Evolutionary conservation across 2,888 invertebrate species (phyloP), one percentile per base, ranked within the genome.

Genomic region (Pammene fasciana): DNA sequence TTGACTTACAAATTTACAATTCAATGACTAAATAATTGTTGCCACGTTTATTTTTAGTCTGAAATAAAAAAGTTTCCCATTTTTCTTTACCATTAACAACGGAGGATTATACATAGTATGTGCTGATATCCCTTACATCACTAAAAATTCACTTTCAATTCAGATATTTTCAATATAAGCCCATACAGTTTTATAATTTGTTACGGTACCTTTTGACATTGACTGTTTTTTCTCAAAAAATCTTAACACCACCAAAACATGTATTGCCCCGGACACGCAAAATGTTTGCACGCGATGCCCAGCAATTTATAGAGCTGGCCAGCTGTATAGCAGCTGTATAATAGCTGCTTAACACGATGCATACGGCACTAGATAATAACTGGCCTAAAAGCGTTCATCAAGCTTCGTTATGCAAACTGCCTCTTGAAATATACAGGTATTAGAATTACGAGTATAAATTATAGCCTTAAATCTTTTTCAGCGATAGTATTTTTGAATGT

Each of bases 261-360:
- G 13, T 34, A 65, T 50, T 46, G 45, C 65, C 38, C 59, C 57
- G 64, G 59, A 54, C 70, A 70, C 70, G 70, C 70, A 70, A 59
- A 60, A 65, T 60, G 41, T 60, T 65, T 65, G 41, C 70, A 70
- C 70, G 70, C 70, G 70, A 70, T 65, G 36, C 34, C n/a, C 6
- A 55, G 16, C 54, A 60, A 70, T 70, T 70, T 70, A 70, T 65
- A 26, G 65, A 36, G 18, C 50, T 6, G 45, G 38, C 54, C 34
- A 46, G 60, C 59, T 50, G 18, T 68, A 65, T 68, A 60, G 26
- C 34, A 52, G 14, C n/a, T 41, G 34, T 70, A 38, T 43, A 70
- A 70, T 70, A 65, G 70, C 70, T 59, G 65, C 46, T 65, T 52
- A 70, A 60, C 70, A 70, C 70, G 70, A 65, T 65, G 70, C 57